These are phyloP conservation scores for Eretmochelys imbricata DNA, from an alignment of 2,113 vertebrate species.

Conservation along the genomic window DNA sequence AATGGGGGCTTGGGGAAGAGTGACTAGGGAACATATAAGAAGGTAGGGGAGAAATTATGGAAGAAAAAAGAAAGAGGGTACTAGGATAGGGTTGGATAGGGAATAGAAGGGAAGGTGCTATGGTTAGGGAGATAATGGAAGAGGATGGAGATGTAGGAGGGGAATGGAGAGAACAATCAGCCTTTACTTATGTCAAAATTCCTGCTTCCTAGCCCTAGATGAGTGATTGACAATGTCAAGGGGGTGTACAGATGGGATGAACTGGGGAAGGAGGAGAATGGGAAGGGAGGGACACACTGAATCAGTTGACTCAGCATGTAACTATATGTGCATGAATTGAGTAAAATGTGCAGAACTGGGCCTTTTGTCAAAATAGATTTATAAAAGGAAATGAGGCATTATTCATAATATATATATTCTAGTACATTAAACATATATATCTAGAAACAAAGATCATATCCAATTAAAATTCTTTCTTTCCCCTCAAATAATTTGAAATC, in stretches of 20 bases:
- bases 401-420: constrained; percentile 13
- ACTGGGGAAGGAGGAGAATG: background rate
- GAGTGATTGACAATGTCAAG: background rate
- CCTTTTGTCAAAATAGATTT: constrained; percentile 26
- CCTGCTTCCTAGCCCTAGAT: background rate
- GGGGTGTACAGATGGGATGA: background rate
- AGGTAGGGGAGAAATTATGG: background rate
- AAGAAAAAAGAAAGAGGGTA: background rate
- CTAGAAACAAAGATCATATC: background rate
- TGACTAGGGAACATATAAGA: background rate
- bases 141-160: background rate
- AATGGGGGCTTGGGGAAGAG: background rate
- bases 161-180: background rate
- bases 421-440: background rate
- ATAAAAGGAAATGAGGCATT: constrained; percentile 24
- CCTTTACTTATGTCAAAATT: background rate
- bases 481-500: background rate
- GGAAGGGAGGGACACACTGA: background rate
- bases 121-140: background rate
- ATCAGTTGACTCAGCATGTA: background rate
- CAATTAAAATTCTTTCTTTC: background rate
- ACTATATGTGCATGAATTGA: background rate
- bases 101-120: background rate
- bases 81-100: background rate
- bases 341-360: background rate